Evolutionary conservation across 2,797 vertebrate genomes (phyloP).

Genomic region (Paedocypris micromegethes): DNA sequence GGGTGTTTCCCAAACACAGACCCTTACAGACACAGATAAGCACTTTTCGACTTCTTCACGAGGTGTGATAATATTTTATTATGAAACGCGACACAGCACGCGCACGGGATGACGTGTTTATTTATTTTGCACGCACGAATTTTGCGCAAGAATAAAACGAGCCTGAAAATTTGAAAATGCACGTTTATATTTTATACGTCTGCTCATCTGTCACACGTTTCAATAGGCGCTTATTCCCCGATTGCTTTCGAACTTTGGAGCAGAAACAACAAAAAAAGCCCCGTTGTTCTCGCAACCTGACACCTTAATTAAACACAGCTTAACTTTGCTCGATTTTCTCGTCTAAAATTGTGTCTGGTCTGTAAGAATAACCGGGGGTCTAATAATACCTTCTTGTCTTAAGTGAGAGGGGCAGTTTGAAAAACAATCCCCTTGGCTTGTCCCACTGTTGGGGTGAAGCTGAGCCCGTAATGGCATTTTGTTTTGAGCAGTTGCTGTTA

Average conservation of each 20-base stretch:
- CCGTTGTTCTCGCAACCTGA: conserved; percentile 49
- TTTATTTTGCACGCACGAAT: too few species aligned
- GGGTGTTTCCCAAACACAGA: conserved; percentile 70
- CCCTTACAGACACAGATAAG: conserved; percentile 68
- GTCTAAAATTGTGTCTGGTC: conserved; percentile 59
- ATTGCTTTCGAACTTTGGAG: conserved; percentile 19
- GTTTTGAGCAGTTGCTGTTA: conserved; percentile 89
- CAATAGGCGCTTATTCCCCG: too few species aligned
- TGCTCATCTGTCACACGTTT: too few species aligned
- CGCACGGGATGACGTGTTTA: conserved; percentile 19
- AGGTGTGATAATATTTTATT: conserved; percentile 59
- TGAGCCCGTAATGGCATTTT: conserved; percentile 86
- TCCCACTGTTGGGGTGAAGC: conserved; percentile 74
- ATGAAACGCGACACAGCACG: conserved; percentile 33
- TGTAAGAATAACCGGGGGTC: conserved; percentile 66
- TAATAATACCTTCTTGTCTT: conserved; percentile 75
- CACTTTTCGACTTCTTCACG: conserved; percentile 59
- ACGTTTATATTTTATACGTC: too few species aligned
- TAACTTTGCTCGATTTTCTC: conserved; percentile 50
- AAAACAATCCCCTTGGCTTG: conserved; percentile 73
- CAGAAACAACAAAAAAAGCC: conserved; percentile 39
- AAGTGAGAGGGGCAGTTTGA: conserved; percentile 75
- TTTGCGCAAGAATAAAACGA: too few species aligned
- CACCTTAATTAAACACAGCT: conserved; percentile 55
- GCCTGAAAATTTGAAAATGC: too few species aligned